Evolutionary conservation across 1,140 invertebrate genomes (phyloP).

Genomic region (Zaprionus ghesquierei): DNA sequence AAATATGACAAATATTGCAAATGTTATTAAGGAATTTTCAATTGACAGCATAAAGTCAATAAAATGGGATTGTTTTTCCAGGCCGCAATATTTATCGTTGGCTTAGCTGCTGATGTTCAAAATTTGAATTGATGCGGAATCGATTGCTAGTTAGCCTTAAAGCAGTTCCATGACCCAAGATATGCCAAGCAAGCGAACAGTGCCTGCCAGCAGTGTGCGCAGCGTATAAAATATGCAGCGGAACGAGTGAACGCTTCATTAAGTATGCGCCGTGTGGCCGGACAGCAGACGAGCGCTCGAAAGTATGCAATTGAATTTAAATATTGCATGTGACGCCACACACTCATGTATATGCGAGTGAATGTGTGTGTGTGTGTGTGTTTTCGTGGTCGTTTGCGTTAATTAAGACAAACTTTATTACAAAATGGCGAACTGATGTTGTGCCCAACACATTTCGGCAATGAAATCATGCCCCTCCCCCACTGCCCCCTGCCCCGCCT

Average conservation of each 20-base stretch:
- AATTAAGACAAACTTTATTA: conserved; percentile 78
- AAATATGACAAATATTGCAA: conserved; percentile 67
- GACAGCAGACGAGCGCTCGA: conserved; percentile 59
- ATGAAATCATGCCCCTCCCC: background rate
- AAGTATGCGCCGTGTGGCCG: conserved; percentile 73
- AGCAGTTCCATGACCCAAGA: background rate
- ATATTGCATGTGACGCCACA: conserved; percentile 67
- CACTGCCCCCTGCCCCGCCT: background rate
- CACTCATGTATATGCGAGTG: background rate
- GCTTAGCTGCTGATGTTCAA: too few relatives aligned
- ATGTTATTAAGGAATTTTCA: conserved; percentile 61
- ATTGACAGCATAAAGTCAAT: conserved; percentile 51
- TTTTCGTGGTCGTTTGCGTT: conserved; percentile 58
- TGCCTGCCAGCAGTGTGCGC: background rate
- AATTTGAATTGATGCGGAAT: background rate
- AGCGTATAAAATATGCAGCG: conserved; percentile 67
- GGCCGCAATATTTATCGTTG: background rate
- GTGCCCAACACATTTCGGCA: conserved; percentile 34
- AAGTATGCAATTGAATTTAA: conserved; percentile 80
- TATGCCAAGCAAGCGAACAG: background rate
- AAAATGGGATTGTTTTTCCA: background rate
- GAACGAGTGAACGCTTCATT: conserved; percentile 67
- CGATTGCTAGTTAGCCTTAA: background rate
- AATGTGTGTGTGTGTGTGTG: background rate
- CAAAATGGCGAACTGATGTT: conserved; percentile 49